Evolutionary conservation across 1,140 invertebrate genomes (phyloP).

Genomic region (Pararge aegeria): DNA sequence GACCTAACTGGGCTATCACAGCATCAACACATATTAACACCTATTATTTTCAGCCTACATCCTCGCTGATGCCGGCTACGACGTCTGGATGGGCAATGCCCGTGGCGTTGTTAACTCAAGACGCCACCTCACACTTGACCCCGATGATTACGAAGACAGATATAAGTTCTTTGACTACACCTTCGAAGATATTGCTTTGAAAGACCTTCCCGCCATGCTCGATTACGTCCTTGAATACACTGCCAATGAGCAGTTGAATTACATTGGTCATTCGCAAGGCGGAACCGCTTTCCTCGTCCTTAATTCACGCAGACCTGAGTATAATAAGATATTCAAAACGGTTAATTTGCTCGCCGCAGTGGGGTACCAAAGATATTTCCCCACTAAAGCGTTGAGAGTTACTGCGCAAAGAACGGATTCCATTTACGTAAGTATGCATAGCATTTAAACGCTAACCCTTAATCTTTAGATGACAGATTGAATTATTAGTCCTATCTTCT

Average conservation of each 20-base stretch:
- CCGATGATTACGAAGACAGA: conserved; percentile 57
- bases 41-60: conserved; percentile 78
- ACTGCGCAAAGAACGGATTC: conserved; percentile 33
- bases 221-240: conserved; percentile 81
- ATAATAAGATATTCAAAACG: conserved; percentile 72
- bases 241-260: conserved; percentile 72
- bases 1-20: no score
- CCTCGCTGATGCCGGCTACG: conserved; percentile 85
- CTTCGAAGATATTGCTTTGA: conserved; percentile 82
- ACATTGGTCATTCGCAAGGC: conserved; percentile 80
- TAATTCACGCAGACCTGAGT: conserved; percentile 78
- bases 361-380: conserved; percentile 56
- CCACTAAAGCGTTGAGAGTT: conserved; percentile 28
- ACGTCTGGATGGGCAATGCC: conserved; percentile 88
- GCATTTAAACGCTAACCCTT: neutral
- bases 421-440: conserved; percentile 53
- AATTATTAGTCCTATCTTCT: no score
- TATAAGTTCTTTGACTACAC: conserved; percentile 81
- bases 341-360: conserved; percentile 58
- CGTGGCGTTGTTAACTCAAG: conserved; percentile 85
- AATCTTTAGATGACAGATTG: no score
- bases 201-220: conserved; percentile 84
- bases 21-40: no score
- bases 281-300: conserved; percentile 81
- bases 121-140: conserved; percentile 78